These are phyloP conservation scores for Lycaon pictus DNA, from an alignment of 2,113 vertebrate genomes.

Conservation along the genomic window DNA sequence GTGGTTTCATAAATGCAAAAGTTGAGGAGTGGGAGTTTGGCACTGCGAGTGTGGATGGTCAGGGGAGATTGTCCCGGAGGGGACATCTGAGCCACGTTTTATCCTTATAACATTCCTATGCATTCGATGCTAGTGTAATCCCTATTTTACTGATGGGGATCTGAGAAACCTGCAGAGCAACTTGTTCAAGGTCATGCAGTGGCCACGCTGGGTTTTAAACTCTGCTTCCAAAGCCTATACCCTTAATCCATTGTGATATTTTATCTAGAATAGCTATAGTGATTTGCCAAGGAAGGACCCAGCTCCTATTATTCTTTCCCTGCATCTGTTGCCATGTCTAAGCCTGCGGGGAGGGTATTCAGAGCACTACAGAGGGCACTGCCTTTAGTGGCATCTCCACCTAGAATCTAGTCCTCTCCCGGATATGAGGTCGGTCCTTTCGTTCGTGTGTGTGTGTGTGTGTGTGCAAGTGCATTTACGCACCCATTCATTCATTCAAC, in stretches of 20 bases:
- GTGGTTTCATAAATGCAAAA: not conserved
- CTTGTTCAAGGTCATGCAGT: not conserved
- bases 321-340: not conserved
- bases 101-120: not conserved
- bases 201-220: not conserved
- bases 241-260: not conserved
- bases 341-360: fast-evolving
- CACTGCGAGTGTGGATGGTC: fast-evolving
- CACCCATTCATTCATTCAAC: fast-evolving
- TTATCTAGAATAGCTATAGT: fast-evolving
- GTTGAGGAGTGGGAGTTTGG: not conserved
- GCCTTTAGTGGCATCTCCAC: not conserved
- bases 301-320: fast-evolving
- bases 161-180: not conserved
- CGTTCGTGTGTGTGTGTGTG: not conserved
- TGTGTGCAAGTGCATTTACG: fast-evolving
- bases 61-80: too few species aligned
- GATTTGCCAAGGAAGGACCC: not conserved
- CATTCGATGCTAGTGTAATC: not conserved
- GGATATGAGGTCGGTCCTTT: fast-evolving
- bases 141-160: not conserved
- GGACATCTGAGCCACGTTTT: not conserved
- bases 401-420: not conserved
- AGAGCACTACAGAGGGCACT: not conserved
- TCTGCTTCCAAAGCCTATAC: not conserved